Conservation (phyloP, 1,140 invertebrate genomes). For the Zaprionus lachaisei region DNA sequence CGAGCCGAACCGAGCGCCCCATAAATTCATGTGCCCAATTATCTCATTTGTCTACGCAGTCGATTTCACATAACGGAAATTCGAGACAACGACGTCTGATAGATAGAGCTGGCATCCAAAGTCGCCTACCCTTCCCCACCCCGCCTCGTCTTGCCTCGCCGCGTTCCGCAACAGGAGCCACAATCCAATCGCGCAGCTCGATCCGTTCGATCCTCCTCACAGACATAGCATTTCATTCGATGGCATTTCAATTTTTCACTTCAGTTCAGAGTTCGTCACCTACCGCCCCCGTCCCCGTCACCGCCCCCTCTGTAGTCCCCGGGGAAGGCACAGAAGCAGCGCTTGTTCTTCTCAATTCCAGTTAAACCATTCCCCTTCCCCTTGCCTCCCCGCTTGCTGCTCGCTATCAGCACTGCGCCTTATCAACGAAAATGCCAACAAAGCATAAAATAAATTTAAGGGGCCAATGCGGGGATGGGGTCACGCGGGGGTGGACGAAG, state of each 20-base stretch:
- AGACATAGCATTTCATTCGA: conserved; percentile 73
- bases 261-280: neutral
- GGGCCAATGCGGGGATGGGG: neutral
- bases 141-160: too few species aligned
- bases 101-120: conserved; percentile 17
- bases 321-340: neutral
- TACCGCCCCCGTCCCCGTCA: neutral
- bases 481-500: conserved; percentile 21
- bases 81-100: conserved; percentile 50
- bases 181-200: conserved; percentile 6
- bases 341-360: neutral
- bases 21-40: conserved; percentile 80
- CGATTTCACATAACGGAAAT: conserved; percentile 61
- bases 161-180: neutral
- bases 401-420: conserved; percentile 47
- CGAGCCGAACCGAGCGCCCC: conserved; percentile 19
- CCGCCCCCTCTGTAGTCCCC: neutral
- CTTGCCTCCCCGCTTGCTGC: conserved; percentile 26
- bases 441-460: conserved; percentile 53
- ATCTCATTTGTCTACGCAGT: conserved; percentile 79
- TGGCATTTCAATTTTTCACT: conserved; percentile 62
- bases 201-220: conserved; percentile 53
- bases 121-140: too few species aligned
- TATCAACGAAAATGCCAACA: conserved; percentile 66
- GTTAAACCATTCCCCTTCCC: neutral